Percentiles rank a stretch among this genome's conserved stretches.
Evolutionary conservation across 2,113 vertebrate genomes (phyloP).

Genomic region (Perca fluviatilis): DNA sequence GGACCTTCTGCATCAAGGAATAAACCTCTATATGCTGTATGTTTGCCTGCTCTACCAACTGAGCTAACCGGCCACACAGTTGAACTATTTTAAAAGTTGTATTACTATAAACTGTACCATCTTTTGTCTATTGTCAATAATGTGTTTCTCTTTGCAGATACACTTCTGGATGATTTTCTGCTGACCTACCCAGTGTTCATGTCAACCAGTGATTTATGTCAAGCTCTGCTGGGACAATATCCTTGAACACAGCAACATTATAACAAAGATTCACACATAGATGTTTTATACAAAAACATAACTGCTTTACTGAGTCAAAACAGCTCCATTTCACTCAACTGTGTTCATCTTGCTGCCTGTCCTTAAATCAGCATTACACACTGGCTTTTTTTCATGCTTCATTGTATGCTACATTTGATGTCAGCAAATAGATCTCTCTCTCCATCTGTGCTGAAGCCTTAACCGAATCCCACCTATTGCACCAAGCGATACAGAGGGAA

Average conservation of each 20-base stretch:
- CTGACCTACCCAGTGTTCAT: slow-evolving; percentile 97
- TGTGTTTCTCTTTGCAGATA: slow-evolving; percentile 86
- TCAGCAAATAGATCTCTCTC: slow-evolving; percentile 11
- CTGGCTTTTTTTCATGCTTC: background rate
- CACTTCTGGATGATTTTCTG: slow-evolving; percentile 95
- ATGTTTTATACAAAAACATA: slow-evolving; percentile 8
- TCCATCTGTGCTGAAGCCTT: slow-evolving; percentile 82
- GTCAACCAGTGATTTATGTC: slow-evolving; percentile 96
- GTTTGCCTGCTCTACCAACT: too few relatives aligned
- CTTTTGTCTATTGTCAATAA: background rate
- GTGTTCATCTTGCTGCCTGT: background rate
- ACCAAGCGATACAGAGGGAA: slow-evolving; percentile 89
- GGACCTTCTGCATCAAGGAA: too few relatives aligned
- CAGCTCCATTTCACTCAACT: background rate
- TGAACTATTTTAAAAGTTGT: background rate
- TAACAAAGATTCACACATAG: slow-evolving; percentile 4
- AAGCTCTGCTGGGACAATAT: slow-evolving; percentile 98
- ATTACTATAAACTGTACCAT: background rate
- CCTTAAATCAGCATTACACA: slow-evolving; percentile 8
- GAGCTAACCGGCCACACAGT: too few relatives aligned
- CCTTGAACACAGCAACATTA: slow-evolving; percentile 77
- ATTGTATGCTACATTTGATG: background rate
- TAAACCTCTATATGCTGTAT: too few relatives aligned
- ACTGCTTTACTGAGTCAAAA: slow-evolving; percentile 9
- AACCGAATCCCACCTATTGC: slow-evolving; percentile 92